These are phyloP conservation scores for Epizoanthus rinbou DNA, from an alignment of 92 coral and sea anemone species.

Conservation along the genomic window DNA sequence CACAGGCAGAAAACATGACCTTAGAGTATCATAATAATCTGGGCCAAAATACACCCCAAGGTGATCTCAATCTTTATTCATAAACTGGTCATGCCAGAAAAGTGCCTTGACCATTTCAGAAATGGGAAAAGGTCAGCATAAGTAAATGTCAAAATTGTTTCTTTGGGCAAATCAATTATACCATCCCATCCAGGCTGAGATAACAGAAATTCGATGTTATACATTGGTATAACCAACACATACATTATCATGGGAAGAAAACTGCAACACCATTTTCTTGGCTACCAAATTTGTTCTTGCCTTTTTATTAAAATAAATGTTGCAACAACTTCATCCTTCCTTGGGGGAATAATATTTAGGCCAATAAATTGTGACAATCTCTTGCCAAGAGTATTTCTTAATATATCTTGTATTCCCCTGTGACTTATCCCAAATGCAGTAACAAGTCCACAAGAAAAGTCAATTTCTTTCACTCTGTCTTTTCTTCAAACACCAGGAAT, in stretches of 20 bases:
- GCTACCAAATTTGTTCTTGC: conserved; percentile 26
- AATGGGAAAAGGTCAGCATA: conserved; percentile 40
- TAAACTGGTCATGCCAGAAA: no score
- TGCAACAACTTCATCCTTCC: conserved; percentile 24
- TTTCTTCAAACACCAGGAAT: no score
- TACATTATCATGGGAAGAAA: conserved; percentile 16
- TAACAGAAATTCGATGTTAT: neutral
- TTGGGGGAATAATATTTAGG: conserved; percentile 45
- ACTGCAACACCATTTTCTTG: conserved; percentile 14
- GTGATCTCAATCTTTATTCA: no score
- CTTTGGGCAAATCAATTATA: neutral
- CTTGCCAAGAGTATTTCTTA: conserved; percentile 36
- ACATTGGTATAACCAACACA: conserved; percentile 8
- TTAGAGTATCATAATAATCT: no score
- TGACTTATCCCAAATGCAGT: conserved; percentile 4
- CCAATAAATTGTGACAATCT: conserved; percentile 24
- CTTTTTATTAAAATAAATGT: no score
- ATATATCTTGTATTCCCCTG: conserved; percentile 10
- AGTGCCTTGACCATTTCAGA: conserved; percentile 9
- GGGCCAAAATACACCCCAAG: no score
- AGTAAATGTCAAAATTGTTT: neutral
- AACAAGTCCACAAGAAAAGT: conserved; percentile 16
- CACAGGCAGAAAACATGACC: no score
- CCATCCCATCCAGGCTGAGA: neutral
- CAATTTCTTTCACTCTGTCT: neutral